These are phyloP conservation scores for Brachypalpus laphriformis DNA, from an alignment of 2,888 invertebrate species.

Conservation along the genomic window DNA sequence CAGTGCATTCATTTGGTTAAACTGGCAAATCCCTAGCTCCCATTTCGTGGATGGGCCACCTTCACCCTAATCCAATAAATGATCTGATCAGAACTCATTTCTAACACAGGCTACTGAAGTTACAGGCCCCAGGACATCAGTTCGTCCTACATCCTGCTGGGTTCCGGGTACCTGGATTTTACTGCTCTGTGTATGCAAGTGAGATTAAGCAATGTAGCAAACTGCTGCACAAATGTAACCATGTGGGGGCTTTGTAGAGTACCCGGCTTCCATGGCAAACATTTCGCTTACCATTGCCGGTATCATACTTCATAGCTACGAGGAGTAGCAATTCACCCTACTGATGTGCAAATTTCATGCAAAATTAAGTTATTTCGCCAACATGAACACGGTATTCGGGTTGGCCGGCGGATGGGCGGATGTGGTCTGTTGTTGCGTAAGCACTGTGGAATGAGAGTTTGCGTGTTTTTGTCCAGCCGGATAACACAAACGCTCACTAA, in stretches of 20 bases:
- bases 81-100: slow-evolving; percentile 63
- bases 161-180: neutral
- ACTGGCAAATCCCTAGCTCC: neutral
- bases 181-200: neutral
- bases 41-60: neutral
- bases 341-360: slow-evolving; percentile 8
- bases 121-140: neutral
- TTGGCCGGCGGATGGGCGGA: neutral
- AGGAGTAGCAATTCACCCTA: neutral
- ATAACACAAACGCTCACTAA: neutral
- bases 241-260: neutral
- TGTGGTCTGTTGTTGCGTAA: slow-evolving; percentile 17
- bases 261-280: neutral
- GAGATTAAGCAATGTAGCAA: neutral
- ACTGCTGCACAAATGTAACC: neutral
- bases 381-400: neutral
- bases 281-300: neutral
- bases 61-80: slow-evolving; percentile 47
- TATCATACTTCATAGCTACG: neutral
- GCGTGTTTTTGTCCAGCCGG: slow-evolving; percentile 22
- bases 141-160: slow-evolving; percentile 7
- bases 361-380: slow-evolving; percentile 22
- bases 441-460: slow-evolving; percentile 15
- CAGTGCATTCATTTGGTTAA: neutral
- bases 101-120: slow-evolving; percentile 10